Percentiles rank a stretch among this genome's conserved stretches.
Conservation (phyloP, 2,113 vertebrate genomes). For the Emberiza fucata region DNA sequence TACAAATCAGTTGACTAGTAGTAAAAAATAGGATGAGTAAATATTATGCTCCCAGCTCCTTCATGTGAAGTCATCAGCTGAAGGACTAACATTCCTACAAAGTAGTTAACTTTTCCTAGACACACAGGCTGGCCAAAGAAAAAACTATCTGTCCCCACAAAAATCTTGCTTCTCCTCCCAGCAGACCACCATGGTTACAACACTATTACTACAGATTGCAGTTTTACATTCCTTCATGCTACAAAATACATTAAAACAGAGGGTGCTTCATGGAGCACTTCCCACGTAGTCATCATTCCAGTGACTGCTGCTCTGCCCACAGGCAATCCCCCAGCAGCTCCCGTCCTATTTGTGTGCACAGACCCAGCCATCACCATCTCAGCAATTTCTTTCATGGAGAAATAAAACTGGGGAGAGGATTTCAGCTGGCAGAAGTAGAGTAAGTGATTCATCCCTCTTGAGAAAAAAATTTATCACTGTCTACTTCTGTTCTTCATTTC, state of each 20-base stretch:
- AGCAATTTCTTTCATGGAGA: constrained; percentile 24
- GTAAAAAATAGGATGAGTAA: neutral
- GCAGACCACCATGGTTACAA: neutral
- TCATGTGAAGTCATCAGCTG: neutral
- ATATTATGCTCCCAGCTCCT: neutral
- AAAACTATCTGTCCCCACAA: neutral
- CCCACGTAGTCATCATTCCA: neutral
- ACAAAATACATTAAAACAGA: neutral
- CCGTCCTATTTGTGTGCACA: neutral
- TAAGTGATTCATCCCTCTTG: constrained; percentile 42
- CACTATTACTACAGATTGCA: neutral
- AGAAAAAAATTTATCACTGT: constrained; percentile 35
- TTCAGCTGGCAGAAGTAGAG: constrained; percentile 36
- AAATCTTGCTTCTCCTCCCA: neutral
- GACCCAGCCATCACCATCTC: neutral
- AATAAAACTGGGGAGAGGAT: neutral
- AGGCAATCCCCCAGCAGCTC: neutral
- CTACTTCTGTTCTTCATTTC: constrained; percentile 39
- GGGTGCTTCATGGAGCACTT: neutral
- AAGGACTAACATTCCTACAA: neutral
- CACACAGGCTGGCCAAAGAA: neutral
- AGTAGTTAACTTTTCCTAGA: neutral
- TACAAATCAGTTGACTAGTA: neutral
- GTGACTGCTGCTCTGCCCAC: neutral
- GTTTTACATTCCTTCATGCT: neutral